A percentile compares a stretch with the other conserved stretches of the same genome.
Conservation (phyloP, 1,140 invertebrate genomes). For the Drosophila sechellia region DNA sequence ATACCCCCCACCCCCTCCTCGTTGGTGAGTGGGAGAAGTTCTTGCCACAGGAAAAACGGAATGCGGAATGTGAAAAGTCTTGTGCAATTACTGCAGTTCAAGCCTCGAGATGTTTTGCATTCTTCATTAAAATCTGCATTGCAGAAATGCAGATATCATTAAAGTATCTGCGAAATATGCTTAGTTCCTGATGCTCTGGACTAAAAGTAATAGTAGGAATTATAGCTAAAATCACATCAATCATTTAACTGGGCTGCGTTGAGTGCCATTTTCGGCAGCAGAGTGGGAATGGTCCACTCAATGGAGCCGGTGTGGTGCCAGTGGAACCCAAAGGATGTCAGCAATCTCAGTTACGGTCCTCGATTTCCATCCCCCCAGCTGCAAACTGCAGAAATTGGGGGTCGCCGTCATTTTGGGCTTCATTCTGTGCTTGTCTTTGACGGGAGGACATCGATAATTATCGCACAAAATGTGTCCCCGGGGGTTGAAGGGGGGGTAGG, state of each 20-base stretch:
- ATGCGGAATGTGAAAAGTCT: neutral
- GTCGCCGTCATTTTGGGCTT: slow-evolving; percentile 48
- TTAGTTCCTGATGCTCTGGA: too few species aligned
- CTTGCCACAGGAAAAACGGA: neutral
- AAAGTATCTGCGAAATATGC: neutral
- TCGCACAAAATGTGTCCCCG: slow-evolving; percentile 62
- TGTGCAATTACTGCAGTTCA: neutral
- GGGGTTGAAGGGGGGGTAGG: neutral
- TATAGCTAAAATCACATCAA: too few species aligned
- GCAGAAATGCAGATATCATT: neutral
- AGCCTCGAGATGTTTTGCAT: neutral
- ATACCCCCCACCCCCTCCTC: too few species aligned
- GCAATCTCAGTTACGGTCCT: slow-evolving; percentile 43
- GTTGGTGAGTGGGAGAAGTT: too few species aligned
- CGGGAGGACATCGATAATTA: slow-evolving; percentile 72
- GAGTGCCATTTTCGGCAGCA: slow-evolving; percentile 8
- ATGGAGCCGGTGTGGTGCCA: neutral
- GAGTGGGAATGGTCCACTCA: neutral
- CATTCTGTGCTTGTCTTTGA: slow-evolving; percentile 50
- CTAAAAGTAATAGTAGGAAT: too few species aligned
- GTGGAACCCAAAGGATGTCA: slow-evolving; percentile 21
- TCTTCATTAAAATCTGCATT: neutral
- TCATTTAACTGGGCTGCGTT: slow-evolving; percentile 5
- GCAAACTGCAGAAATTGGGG: slow-evolving; percentile 21
- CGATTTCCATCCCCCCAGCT: slow-evolving; percentile 8